Percentiles rank a stretch among this genome's conserved stretches.
phyloP scores from a whole-genome alignment of 2,113 vertebrate species.

The Malurus cyaneus region DNA sequence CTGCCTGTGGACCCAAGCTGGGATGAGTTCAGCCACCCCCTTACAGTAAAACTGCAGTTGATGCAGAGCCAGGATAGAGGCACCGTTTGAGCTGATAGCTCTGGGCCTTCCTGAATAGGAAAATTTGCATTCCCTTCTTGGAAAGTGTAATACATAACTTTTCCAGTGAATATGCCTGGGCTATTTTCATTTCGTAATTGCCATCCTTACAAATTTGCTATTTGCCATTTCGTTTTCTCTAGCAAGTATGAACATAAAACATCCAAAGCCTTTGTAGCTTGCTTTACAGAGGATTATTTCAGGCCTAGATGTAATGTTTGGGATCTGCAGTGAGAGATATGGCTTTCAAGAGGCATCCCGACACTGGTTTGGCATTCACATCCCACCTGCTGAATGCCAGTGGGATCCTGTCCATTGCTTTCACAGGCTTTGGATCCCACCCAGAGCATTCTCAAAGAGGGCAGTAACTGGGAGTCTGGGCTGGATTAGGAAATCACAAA shows the following conservation, averaged over 20 bases:
- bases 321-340: conserved; percentile 47
- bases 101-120: neutral
- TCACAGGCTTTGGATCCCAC: conserved; percentile 51
- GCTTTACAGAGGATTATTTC: conserved; percentile 49
- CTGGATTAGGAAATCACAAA: neutral
- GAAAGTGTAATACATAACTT: neutral
- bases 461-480: neutral
- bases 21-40: neutral
- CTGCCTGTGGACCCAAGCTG: accelerated
- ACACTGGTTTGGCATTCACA: conserved; percentile 17
- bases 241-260: conserved; percentile 50
- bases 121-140: conserved; percentile 19
- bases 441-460: conserved; percentile 31
- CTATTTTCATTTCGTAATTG: conserved; percentile 10
- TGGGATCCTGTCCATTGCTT: conserved; percentile 57
- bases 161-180: neutral
- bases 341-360: conserved; percentile 26
- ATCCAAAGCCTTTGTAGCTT: conserved; percentile 44
- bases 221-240: conserved; percentile 52
- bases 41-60: neutral
- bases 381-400: conserved; percentile 52
- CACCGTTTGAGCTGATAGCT: neutral
- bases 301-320: conserved; percentile 43
- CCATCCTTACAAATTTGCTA: conserved; percentile 3
- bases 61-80: neutral